Percentiles rank a stretch among this genome's conserved stretches.
phyloP scores from a whole-genome alignment of 2,888 invertebrate genomes.

The Amphiduros pacificus region DNA sequence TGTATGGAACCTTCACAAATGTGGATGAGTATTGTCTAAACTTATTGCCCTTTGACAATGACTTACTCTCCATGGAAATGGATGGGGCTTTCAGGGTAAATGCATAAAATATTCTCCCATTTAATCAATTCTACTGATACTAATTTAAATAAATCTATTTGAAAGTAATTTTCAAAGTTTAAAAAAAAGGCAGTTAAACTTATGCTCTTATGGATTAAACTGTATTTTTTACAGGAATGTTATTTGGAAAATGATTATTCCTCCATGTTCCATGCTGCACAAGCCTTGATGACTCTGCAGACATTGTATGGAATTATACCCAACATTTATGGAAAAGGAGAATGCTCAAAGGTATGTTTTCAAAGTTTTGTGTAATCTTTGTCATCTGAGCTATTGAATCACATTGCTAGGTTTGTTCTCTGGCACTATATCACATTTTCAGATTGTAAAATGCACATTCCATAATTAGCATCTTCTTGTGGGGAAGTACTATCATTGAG shows the following conservation, averaged over 20 bases:
- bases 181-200: not conserved
- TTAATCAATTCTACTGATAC: not conserved
- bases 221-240: conserved; percentile 69
- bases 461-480: too few species aligned
- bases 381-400: too few species aligned
- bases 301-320: conserved; percentile 87
- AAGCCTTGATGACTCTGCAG: conserved; percentile 83
- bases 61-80: conserved; percentile 89
- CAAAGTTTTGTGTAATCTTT: too few species aligned
- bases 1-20: conserved; percentile 74
- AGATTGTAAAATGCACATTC: too few species aligned
- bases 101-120: not conserved
- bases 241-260: conserved; percentile 87
- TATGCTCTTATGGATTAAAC: not conserved
- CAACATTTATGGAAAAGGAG: conserved; percentile 86
- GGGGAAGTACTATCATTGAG: too few species aligned
- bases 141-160: not conserved
- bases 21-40: conserved; percentile 86
- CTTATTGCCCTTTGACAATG: conserved; percentile 87
- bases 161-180: not conserved
- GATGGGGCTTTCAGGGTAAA: conserved; percentile 66
- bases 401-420: too few species aligned
- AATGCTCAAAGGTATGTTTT: conserved; percentile 71
- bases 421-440: too few species aligned
- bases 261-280: conserved; percentile 82